These are phyloP conservation scores for Paramormyrops kingsleyae DNA, from an alignment of 2,113 vertebrate species.

Conservation along the genomic window DNA sequence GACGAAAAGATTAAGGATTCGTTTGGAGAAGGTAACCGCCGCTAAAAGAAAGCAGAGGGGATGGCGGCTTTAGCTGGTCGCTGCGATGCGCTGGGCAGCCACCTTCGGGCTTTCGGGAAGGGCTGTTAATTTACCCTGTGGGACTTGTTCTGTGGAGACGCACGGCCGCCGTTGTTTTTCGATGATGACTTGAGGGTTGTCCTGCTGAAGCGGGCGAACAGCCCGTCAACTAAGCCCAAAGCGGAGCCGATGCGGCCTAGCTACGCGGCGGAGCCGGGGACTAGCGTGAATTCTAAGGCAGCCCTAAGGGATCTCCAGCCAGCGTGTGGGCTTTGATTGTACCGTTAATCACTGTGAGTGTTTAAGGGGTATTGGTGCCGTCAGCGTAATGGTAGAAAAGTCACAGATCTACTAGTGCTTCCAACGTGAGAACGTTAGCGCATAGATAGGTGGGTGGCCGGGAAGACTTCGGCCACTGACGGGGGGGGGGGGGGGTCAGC, in stretches of 20 bases:
- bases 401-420: neutral
- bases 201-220: neutral
- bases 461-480: neutral
- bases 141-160: neutral
- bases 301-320: neutral
- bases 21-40: constrained; percentile 51
- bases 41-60: constrained; percentile 35
- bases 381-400: neutral
- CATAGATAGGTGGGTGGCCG: neutral
- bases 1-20: constrained; percentile 16
- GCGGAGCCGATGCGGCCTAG: constrained; percentile 13
- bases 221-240: neutral
- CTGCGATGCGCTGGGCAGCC: neutral
- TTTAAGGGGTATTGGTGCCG: neutral
- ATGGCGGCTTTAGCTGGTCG: neutral
- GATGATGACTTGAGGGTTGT: neutral
- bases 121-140: neutral
- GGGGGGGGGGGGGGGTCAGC: neutral
- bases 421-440: neutral
- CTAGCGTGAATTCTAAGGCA: neutral
- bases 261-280: constrained; percentile 2
- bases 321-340: neutral
- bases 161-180: neutral
- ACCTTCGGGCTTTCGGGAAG: neutral
- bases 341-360: neutral